Base-by-base conservation (phyloP, 2,888 invertebrate species). In the Bellardia pandia region DNA sequence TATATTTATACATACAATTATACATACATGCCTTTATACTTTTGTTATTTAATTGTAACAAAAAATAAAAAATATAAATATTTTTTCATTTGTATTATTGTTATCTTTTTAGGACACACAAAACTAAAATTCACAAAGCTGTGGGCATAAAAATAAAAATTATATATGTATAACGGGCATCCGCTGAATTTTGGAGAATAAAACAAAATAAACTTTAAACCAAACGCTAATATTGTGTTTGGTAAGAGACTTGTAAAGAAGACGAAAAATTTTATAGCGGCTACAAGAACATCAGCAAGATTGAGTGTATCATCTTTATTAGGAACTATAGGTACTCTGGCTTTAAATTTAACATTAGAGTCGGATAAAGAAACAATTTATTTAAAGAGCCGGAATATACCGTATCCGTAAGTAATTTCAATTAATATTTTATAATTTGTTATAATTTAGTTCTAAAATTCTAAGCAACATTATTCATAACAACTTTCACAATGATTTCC, bases 311-410 rank as follows among this genome's bases (percentile, higher is more conserved):
- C 9, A 45, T 1, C 62, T 7, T 64, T 69, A 68, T 37, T 30
- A 33, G 45, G 13, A 77, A 37, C 86, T 88, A 83, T 81, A 81
- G 79, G 78, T 89, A 89, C 82, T 89, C 93, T 93, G 93, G 93
- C 93, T 91, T 92, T 93, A 90, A 92, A 93, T 91, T 91, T 90
- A 53, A 68, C 91, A 88, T 90, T 90, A 89, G 91, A 90, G 89
- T 91, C 91, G 88, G 91, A 88, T 91, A 92, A 87, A 91, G 58
- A 90, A 90, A 92, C 91, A 90, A 92, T 93, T 93, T 93, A 91
- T 92, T 92, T 91, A 92, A 92, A 91, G 92, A 93, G 93, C 93
- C 93, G 93, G 94, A 94, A 93, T 92, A 93, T 92, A 92, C 94
- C 92, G 93, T 94, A 93, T 93, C 93, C 93, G 93, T 93, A 93